These are phyloP conservation scores for Sphaerophoria taeniata DNA, from an alignment of 2,888 invertebrate genomes.

Conservation along the genomic window DNA sequence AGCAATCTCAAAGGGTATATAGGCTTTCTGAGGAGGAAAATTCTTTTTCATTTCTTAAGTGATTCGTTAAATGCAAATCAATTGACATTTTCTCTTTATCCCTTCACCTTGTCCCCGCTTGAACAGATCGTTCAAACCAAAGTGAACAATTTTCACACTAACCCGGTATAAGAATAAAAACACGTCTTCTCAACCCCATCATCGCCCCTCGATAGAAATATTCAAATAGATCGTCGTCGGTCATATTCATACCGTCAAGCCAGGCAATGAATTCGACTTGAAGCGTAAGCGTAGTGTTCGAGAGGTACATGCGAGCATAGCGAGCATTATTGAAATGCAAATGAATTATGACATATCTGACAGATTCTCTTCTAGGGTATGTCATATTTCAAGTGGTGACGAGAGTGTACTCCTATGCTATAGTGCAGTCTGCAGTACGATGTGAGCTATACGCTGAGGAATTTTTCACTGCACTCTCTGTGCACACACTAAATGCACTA, in stretches of 20 bases:
- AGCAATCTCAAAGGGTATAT: conserved; percentile 34
- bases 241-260: not conserved
- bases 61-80: conserved; percentile 75
- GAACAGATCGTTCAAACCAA: conserved; percentile 27
- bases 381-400: conserved; percentile 72
- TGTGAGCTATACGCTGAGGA: conserved; percentile 31
- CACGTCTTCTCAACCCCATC: not conserved
- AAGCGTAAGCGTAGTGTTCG: conserved; percentile 2
- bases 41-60: conserved; percentile 71
- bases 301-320: not conserved
- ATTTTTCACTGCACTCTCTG: conserved; percentile 26
- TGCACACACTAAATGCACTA: not conserved
- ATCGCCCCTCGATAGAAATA: not conserved
- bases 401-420: conserved; percentile 50
- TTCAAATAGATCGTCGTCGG: not conserved
- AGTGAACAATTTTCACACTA: conserved; percentile 71
- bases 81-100: conserved; percentile 63
- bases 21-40: conserved; percentile 37
- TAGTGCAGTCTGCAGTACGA: not conserved
- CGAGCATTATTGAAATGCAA: conserved; percentile 62
- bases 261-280: conserved; percentile 9
- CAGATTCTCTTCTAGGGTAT: conserved; percentile 73
- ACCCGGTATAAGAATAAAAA: conserved; percentile 32
- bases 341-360: conserved; percentile 74
- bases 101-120: not conserved